phyloP scores from a whole-genome alignment of 2,113 vertebrate genomes.

The Eidolon helvum region DNA sequence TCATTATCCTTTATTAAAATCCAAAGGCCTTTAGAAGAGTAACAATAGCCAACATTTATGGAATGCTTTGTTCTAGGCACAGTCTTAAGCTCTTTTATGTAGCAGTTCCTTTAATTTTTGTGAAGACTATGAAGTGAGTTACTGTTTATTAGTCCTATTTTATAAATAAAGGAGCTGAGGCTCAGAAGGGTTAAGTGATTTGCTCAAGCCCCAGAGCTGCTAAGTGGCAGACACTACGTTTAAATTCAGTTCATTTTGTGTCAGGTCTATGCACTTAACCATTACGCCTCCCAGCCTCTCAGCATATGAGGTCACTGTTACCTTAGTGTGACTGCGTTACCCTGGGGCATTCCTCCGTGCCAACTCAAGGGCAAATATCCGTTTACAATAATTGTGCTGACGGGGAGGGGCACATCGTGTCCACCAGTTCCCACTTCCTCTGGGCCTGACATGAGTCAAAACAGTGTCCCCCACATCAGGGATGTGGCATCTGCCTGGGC shows the following conservation, averaged over 20 bases:
- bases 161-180: not conserved
- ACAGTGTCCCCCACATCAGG: no score
- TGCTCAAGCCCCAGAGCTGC: not conserved
- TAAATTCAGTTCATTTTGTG: not conserved
- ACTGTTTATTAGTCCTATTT: not conserved
- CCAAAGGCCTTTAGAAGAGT: not conserved
- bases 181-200: not conserved
- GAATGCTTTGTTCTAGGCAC: not conserved
- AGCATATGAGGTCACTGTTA: not conserved
- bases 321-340: not conserved
- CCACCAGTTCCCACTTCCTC: not conserved
- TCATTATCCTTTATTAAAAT: not conserved
- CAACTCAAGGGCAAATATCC: no score
- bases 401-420: not conserved
- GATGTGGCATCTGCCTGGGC: not conserved
- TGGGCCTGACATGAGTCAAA: not conserved
- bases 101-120: not conserved
- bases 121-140: not conserved
- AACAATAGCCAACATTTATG: not conserved
- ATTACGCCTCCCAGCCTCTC: accelerated
- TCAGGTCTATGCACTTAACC: not conserved
- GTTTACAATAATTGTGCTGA: not conserved
- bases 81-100: not conserved
- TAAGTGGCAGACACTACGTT: not conserved
- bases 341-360: not conserved